These are phyloP conservation scores for Oasisia sp. DNA, from an alignment of 2,888 invertebrate genomes.

Conservation along the genomic window DNA sequence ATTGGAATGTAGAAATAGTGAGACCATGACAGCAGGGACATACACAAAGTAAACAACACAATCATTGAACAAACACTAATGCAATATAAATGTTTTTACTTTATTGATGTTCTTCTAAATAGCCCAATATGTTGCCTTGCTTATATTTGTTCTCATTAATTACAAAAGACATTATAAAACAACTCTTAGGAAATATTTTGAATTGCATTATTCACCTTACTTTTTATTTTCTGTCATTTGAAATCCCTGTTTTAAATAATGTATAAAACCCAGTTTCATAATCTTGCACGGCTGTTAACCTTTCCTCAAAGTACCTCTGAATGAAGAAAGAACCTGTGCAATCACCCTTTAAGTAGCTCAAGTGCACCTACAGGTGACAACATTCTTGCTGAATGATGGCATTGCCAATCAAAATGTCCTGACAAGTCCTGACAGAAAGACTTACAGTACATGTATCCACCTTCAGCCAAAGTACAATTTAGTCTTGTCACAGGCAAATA, in stretches of 20 bases:
- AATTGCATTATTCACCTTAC: background rate
- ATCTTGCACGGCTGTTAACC: background rate
- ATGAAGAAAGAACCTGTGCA: background rate
- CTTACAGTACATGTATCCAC: background rate
- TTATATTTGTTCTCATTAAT: background rate
- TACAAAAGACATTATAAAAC: background rate
- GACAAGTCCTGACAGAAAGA: background rate
- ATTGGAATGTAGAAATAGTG: background rate
- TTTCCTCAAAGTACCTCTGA: background rate
- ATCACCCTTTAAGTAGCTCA: background rate
- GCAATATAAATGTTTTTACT: background rate
- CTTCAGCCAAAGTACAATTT: background rate
- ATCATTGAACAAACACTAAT: background rate
- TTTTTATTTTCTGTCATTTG: background rate
- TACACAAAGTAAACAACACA: background rate
- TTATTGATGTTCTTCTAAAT: background rate
- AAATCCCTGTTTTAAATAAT: background rate
- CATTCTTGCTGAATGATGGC: background rate
- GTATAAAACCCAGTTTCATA: background rate
- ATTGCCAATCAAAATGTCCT: background rate
- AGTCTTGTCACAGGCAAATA: no score
- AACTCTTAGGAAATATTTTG: background rate
- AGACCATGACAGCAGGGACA: background rate
- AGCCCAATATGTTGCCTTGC: background rate
- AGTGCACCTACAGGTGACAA: background rate